Evolutionary conservation across 2,888 invertebrate species (phyloP), one percentile per base, ranked within the genome.

Genomic region (Oligia fasciuncula): DNA sequence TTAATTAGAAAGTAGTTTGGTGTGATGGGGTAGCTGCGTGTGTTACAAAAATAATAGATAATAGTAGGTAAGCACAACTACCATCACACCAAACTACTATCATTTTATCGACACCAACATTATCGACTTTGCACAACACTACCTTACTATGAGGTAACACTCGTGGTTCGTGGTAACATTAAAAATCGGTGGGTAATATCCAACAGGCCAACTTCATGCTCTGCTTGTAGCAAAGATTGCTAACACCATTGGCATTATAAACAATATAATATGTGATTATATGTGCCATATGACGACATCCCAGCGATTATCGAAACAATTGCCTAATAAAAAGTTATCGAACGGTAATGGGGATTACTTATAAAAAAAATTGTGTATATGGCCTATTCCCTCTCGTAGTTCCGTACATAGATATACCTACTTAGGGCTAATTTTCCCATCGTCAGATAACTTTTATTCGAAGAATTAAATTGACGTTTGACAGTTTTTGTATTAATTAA

Each of bases 121-220:
- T 76, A 81, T 85, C 86, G 91, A 83, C 73, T 57, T 13, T 2
- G 51, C 68, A 76, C 90, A 87, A 74, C 89, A 85, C 88, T 73
- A 80, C 29, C 11, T 84, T 73, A 79, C 74, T 84, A 84, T 93
- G 91, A 92, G 91, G 93, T 93, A 93, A 93, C 89, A 89, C 78
- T 29, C 77, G 82, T 77, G 81, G 82, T 87, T 29, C 77, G 82
- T 77, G 80, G 82, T 87, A 87, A 87, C 77, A 82, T 76, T 81
- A 77, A 79, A 85, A 85, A 83, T 57, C 81, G 57, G 84, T 85
- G 85, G 85, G 87, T 90, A 89, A 89, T 88, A 88, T 84, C 85
- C 86, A 85, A 85, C 88, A 88, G 87, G 85, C 87, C 86, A 85
- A 91, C 90, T 93, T 91, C 85, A 91, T 89, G 92, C 90, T 91